phyloP scores from a whole-genome alignment of 2,888 invertebrate species.

The Dendrolimus houi region DNA sequence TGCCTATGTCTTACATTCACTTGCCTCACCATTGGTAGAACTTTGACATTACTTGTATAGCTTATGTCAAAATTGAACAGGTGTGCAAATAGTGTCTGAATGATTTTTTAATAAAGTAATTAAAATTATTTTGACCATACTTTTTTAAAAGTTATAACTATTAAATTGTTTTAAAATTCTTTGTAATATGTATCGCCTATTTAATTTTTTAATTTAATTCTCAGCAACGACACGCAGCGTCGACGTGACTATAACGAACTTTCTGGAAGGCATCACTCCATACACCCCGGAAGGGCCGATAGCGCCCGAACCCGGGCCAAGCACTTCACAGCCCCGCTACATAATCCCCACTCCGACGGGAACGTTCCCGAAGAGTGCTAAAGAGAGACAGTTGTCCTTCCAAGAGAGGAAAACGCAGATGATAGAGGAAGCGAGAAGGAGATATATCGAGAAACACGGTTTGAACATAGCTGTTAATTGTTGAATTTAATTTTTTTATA shows the following conservation, averaged over 20 bases:
- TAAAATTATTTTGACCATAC: too few relatives aligned
- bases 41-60: too few relatives aligned
- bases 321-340: slow-evolving; percentile 27
- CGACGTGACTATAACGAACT: slow-evolving; percentile 87
- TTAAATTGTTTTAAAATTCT: too few relatives aligned
- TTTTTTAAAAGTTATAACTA: too few relatives aligned
- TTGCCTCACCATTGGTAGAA: too few relatives aligned
- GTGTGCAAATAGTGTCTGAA: too few relatives aligned
- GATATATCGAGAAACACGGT: slow-evolving; percentile 87
- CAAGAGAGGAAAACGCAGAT: slow-evolving; percentile 87
- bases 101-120: too few relatives aligned
- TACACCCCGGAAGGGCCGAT: slow-evolving; percentile 58
- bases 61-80: too few relatives aligned
- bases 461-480: slow-evolving; percentile 51
- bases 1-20: too few relatives aligned
- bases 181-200: too few relatives aligned
- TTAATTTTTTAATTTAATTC: neutral
- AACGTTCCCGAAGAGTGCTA: slow-evolving; percentile 72
- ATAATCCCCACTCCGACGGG: slow-evolving; percentile 44
- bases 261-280: slow-evolving; percentile 84
- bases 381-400: slow-evolving; percentile 83
- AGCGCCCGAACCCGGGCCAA: slow-evolving; percentile 15
- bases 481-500: slow-evolving; percentile 12
- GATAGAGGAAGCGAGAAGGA: slow-evolving; percentile 84
- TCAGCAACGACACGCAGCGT: slow-evolving; percentile 84